These are phyloP conservation scores for Leptogaster cylindrica DNA, from an alignment of 2,888 invertebrate species.

Conservation along the genomic window DNA sequence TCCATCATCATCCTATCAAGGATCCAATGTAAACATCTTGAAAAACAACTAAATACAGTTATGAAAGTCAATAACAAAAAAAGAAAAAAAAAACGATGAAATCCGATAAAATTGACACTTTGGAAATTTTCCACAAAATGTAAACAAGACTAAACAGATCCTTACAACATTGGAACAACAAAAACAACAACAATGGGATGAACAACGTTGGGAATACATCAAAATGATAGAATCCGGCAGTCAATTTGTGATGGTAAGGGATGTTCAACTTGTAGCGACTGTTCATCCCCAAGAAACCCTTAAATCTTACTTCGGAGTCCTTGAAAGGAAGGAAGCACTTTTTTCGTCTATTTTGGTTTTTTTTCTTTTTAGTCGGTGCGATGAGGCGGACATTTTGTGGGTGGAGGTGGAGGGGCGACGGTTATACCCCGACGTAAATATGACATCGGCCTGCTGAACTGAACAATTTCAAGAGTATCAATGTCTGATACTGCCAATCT, in stretches of 20 bases:
- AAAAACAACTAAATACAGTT: background rate
- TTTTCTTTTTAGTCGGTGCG: background rate
- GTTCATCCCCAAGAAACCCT: slow-evolving; percentile 39
- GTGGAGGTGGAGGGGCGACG: background rate
- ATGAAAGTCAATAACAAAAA: background rate
- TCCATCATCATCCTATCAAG: too few species aligned
- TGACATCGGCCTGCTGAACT: slow-evolving; percentile 43
- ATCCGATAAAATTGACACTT: slow-evolving; percentile 47
- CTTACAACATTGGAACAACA: background rate
- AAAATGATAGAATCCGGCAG: slow-evolving; percentile 28
- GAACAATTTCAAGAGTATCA: slow-evolving; percentile 28
- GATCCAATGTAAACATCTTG: too few species aligned
- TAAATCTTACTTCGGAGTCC: slow-evolving; percentile 32
- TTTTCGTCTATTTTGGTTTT: too few species aligned
- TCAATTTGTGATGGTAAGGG: slow-evolving; percentile 17
- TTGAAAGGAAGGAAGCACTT: slow-evolving; percentile 3
- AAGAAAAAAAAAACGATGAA: slow-evolving; percentile 10
- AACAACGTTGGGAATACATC: background rate
- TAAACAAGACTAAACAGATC: slow-evolving; percentile 40
- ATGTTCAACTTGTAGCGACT: slow-evolving; percentile 25
- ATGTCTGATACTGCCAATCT: slow-evolving; percentile 38
- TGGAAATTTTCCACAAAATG: slow-evolving; percentile 37
- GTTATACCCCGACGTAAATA: slow-evolving; percentile 41
- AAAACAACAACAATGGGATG: background rate
- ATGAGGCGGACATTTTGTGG: background rate